Base-by-base conservation (phyloP, 1,140 invertebrate species). In the Kradibia gibbosae region DNA sequence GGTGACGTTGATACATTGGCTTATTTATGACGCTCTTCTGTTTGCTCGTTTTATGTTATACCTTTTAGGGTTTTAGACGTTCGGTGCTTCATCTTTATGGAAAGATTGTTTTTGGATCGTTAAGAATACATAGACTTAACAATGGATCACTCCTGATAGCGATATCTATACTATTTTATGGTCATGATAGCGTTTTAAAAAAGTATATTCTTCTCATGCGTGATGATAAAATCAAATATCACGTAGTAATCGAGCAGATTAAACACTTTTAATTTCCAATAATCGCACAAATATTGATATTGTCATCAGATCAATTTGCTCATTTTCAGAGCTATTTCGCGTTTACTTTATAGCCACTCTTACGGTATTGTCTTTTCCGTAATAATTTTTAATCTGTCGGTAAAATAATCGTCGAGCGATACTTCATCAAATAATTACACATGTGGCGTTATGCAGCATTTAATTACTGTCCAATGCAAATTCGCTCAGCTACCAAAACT, bases 1-100 rank as follows among this genome's bases (percentile, higher is more conserved):
- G 55, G 11, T 75, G 60, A 75, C 71, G 72, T 81, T 75, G 72
- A 75, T 81, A 75, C 72, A 81, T 81, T 39, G 72, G 79, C 72
- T 81, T 75, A 75, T 81, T 80, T 80, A 73, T 57, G 77, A 71
- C 65, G 34, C 65, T 71, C 48, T 10, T 48, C 77, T 42, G 75
- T 67, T 67, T 67, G 75, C 75, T 67, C 60, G 39, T 42, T 67
- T 78, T 67, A 67, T 22, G 70, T 73, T 73, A 22, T 36, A 60
- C 73, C 73, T 57, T 75, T 60, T 60, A 57, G 45, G 20, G 53
- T 75, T 75, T 75, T 75, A 60, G 36, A 39, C 73, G 28, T 11
- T 57, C 42, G 28, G 45, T 28, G 65, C 55, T 72, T 71, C 78
- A 70, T 53, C 50, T 79, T 79, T 79, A 72, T 60, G 78, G 36